Conservation (phyloP, 2,888 invertebrate species). For the Erebia palarica region DNA sequence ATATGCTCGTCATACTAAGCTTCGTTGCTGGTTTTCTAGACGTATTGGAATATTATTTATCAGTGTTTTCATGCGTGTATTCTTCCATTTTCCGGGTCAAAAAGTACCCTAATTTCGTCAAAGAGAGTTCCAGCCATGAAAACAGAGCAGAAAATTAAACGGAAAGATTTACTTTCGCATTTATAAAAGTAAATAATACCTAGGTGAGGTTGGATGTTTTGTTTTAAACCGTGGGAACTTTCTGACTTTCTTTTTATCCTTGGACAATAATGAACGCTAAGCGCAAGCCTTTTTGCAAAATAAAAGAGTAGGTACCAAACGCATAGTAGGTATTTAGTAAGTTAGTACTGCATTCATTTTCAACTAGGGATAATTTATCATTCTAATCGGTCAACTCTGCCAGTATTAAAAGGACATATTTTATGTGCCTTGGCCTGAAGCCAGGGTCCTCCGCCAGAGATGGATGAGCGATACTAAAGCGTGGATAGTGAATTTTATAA, state of each 20-base stretch:
- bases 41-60: neutral
- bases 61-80: no score
- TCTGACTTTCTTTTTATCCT: no score
- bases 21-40: neutral
- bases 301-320: neutral
- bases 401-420: constrained; percentile 59
- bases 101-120: no score
- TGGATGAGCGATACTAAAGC: constrained; percentile 46
- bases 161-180: no score
- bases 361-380: constrained; percentile 48
- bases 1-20: neutral
- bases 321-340: neutral
- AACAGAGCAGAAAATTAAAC: no score
- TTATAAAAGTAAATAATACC: no score
- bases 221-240: no score
- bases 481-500: constrained; percentile 29
- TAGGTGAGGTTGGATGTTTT: no score
- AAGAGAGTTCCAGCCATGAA: no score
- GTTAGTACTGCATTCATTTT: constrained; percentile 24
- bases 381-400: constrained; percentile 57
- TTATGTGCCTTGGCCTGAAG: constrained; percentile 52
- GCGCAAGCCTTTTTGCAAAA: neutral
- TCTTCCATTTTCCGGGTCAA: no score
- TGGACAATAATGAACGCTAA: no score
- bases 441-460: constrained; percentile 49